Conservation (phyloP, 2,888 invertebrate genomes). For the Branchinecta sandiegonensis region DNA sequence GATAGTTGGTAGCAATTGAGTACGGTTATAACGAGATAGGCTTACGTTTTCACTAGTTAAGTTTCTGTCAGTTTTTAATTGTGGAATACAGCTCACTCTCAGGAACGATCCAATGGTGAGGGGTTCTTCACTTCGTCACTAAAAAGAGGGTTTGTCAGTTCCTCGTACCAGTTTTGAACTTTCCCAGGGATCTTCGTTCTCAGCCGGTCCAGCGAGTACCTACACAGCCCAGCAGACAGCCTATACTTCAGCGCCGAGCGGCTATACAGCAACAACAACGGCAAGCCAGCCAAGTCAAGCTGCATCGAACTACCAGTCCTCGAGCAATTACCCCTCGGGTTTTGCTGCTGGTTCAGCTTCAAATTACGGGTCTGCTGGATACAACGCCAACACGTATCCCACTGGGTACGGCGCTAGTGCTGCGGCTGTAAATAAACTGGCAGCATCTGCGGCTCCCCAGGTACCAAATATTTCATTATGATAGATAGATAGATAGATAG, state of each 20-base stretch:
- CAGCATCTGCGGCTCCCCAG: background rate
- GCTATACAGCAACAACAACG: background rate
- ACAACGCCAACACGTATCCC: background rate
- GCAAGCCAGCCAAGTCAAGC: background rate
- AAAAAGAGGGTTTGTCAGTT: too few species aligned
- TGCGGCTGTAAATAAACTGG: background rate
- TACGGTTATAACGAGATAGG: too few species aligned
- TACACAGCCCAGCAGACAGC: background rate
- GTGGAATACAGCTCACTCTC: too few species aligned
- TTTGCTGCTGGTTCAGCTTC: background rate
- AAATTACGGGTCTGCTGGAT: conserved; percentile 3
- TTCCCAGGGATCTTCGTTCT: background rate
- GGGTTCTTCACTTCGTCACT: too few species aligned
- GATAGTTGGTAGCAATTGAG: too few species aligned
- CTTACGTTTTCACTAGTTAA: too few species aligned
- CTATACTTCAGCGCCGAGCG: background rate
- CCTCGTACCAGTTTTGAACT: too few species aligned
- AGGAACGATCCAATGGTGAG: too few species aligned
- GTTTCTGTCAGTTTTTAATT: too few species aligned
- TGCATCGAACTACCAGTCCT: background rate
- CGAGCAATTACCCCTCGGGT: background rate
- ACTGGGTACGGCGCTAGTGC: background rate
- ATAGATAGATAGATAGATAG: too few species aligned
- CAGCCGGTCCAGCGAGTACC: background rate
- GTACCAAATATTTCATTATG: background rate